Percentiles rank a stretch among this genome's conserved stretches.
Conservation (phyloP, 2,113 vertebrate species). For the Blennius ocellaris region DNA sequence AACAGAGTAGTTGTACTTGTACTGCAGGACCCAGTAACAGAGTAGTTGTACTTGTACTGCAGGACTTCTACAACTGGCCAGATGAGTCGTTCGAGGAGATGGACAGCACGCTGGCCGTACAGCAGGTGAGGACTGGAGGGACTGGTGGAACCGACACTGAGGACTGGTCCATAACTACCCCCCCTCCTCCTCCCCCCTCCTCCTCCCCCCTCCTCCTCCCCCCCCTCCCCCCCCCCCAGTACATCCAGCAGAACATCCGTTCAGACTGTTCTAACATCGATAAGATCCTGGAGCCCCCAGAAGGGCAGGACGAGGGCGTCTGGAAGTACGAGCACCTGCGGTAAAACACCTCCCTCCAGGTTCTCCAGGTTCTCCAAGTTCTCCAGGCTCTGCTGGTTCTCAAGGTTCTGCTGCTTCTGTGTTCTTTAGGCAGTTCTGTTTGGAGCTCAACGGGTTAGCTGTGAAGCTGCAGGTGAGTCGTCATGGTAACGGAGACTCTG, state of each 20-base stretch:
- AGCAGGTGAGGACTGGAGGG: constrained; percentile 86
- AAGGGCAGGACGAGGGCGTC: constrained; percentile 98
- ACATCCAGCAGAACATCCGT: constrained; percentile 98
- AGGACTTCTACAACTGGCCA: constrained; percentile 99
- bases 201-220: constrained; percentile 29
- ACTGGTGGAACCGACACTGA: too few relatives aligned
- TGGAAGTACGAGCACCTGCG: constrained; percentile 99
- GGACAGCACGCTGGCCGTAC: constrained; percentile 98
- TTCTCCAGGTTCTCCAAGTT: too few relatives aligned
- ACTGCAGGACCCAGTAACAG: too few relatives aligned
- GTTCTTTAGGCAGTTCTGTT: constrained; percentile 92
- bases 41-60: too few relatives aligned
- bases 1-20: too few relatives aligned
- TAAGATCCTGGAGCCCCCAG: constrained; percentile 98
- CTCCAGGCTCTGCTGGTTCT: background rate
- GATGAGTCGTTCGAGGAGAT: constrained; percentile 99
- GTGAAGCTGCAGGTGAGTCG: constrained; percentile 95
- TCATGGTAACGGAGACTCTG: too few relatives aligned
- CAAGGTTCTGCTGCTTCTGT: constrained; percentile 3
- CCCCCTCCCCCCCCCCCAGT: constrained; percentile 79
- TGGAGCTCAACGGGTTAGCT: constrained; percentile 97
- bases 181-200: too few relatives aligned
- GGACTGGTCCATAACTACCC: too few relatives aligned
- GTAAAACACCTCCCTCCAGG: constrained; percentile 13
- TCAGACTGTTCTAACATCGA: constrained; percentile 98